Evolutionary conservation across 1,140 invertebrate genomes (phyloP).

Genomic region (Drosophila auraria): DNA sequence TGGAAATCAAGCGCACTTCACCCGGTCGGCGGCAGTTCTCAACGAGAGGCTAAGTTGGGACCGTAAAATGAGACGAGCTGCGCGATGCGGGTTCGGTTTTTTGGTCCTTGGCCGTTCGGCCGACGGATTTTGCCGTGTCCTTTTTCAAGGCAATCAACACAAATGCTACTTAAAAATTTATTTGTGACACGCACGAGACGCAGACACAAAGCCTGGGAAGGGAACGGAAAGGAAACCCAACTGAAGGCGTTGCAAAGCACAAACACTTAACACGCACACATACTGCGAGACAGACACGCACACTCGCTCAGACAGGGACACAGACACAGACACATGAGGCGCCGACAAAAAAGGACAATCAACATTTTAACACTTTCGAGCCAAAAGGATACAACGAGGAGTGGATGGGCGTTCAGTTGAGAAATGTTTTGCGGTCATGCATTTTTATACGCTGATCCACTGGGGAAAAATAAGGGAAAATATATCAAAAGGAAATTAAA

Average conservation of each 20-base stretch:
- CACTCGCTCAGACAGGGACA: conserved; percentile 14
- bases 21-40: conserved; percentile 28
- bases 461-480: neutral
- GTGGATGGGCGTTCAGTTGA: conserved; percentile 21
- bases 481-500: conserved; percentile 3
- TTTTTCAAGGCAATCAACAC: conserved; percentile 83
- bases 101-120: conserved; percentile 26
- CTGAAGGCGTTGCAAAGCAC: conserved; percentile 66
- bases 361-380: conserved; percentile 81
- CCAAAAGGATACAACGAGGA: conserved; percentile 48
- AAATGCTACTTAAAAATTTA: conserved; percentile 84
- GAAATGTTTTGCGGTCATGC: conserved; percentile 80
- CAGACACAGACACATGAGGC: conserved; percentile 34
- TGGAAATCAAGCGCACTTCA: conserved; percentile 66
- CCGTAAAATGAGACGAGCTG: conserved; percentile 35
- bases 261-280: conserved; percentile 60
- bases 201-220: conserved; percentile 26
- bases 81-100: conserved; percentile 28
- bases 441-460: conserved; percentile 61
- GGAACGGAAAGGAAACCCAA: neutral
- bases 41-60: conserved; percentile 37
- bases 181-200: conserved; percentile 78
- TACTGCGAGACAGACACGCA: conserved; percentile 19
- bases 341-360: conserved; percentile 78
- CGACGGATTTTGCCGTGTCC: conserved; percentile 61